Evolutionary conservation across 2,888 invertebrate species (phyloP), one percentile per base, ranked within the genome.

Genomic region (Cheilosia scutellata): DNA sequence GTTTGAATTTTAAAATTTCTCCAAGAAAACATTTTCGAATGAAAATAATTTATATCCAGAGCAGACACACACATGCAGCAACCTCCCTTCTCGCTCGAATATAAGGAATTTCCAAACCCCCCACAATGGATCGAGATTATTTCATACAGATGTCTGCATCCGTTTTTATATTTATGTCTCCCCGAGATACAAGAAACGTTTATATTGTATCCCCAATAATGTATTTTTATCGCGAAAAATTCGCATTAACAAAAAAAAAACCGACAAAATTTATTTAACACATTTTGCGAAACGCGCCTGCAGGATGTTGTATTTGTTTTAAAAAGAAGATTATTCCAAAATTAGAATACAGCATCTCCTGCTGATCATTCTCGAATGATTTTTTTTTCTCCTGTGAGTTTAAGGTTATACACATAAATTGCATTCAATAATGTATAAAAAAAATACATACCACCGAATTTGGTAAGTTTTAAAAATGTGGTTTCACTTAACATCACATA

Each of bases 351-450:
- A 82, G 37, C 70, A 55, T 58, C 84, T 80, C 80, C 84, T 55
- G 75, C 84, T 37, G 80, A 84, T 78, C 70, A 29, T 76, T 84
- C 75, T 84, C 80, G 62, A 80, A 75, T 25, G 29, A 82, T n/a
- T 63, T 51, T 31, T 42, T 63, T 62, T 11, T 13, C 42, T 25
- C 66, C 2, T 51, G 78, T 79, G 71, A 82, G 37, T 77, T 65
- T n/a, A 5, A 76, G 62, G 68, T 83, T 44, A 25, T 33, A 49
- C 6, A 33, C 5, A 25, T n/a, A 25, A 51, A 55, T 33, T 71
- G 62, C 53, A 78, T 57, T 76, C n/a, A 20, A n/a, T 58, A 20
- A n/a, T 58, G 27, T 60, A 33, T 5, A 49, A 25, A 37, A 37
- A 65, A 60, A 20, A 20, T 20, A 42, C 4, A 25, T 58, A 40